Evolutionary conservation across 2,888 invertebrate species (phyloP).

Genomic region (Apamea anceps): DNA sequence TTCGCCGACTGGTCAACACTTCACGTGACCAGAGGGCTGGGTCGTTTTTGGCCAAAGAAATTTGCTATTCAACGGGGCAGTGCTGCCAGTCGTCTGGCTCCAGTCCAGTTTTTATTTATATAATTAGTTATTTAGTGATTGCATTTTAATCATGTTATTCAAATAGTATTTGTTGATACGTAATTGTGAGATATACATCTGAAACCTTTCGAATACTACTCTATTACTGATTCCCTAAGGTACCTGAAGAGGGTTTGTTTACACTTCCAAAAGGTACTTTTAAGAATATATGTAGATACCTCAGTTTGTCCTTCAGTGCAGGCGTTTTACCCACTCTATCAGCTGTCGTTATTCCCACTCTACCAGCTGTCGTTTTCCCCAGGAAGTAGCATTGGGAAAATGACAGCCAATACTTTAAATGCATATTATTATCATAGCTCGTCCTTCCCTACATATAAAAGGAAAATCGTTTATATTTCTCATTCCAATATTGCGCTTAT

Average conservation of each 20-base stretch:
- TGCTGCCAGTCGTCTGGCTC: no score
- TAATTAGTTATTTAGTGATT: not conserved
- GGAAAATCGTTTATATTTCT: not conserved
- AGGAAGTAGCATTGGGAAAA: not conserved
- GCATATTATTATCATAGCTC: not conserved
- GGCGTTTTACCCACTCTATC: not conserved
- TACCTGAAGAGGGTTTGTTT: not conserved
- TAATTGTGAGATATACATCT: no score
- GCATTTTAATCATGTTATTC: not conserved
- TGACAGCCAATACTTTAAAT: not conserved
- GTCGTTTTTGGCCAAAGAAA: no score
- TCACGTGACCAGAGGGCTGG: no score
- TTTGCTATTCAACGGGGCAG: no score
- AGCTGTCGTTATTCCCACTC: not conserved
- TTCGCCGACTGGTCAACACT: no score
- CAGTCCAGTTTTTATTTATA: no score
- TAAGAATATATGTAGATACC: not conserved
- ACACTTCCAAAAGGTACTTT: not conserved
- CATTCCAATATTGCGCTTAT: not conserved
- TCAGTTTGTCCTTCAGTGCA: not conserved
- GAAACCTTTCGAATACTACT: not conserved
- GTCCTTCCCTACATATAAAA: not conserved
- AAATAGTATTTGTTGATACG: not conserved
- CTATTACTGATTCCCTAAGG: not conserved
- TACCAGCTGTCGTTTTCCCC: constrained; percentile 1